These are phyloP conservation scores for Poeciliopsis infans DNA, from an alignment of 2,797 vertebrate genomes.

Conservation along the genomic window DNA sequence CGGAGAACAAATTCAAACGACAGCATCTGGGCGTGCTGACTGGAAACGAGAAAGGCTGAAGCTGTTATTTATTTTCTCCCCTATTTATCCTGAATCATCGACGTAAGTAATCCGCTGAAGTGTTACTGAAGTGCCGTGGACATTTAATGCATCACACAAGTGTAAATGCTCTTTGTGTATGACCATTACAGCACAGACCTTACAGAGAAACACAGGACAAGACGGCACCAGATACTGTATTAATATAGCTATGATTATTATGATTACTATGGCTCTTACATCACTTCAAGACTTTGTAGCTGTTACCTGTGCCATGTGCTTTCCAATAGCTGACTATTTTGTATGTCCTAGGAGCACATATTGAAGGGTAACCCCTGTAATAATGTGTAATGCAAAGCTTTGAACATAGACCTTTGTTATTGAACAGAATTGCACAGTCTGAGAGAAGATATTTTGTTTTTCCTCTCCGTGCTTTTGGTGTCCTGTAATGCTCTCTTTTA, in stretches of 20 bases:
- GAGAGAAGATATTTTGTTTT: constrained; percentile 65
- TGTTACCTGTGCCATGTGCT: constrained; percentile 76
- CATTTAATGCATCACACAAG: constrained; percentile 53
- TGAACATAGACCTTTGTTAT: constrained; percentile 71
- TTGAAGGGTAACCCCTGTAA: constrained; percentile 63
- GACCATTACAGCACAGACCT: constrained; percentile 46
- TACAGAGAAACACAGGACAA: constrained; percentile 23
- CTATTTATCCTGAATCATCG: constrained; percentile 58
- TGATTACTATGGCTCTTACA: constrained; percentile 59
- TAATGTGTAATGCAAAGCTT: constrained; percentile 72
- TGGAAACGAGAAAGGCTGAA: constrained; percentile 43
- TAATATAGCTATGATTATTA: constrained; percentile 45
- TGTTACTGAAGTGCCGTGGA: constrained; percentile 69
- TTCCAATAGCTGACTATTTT: constrained; percentile 76
- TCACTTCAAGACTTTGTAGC: constrained; percentile 66
- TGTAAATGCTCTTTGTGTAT: constrained; percentile 61
- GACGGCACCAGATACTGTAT: constrained; percentile 59
- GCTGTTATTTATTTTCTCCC: constrained; percentile 63
- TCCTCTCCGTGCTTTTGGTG: constrained; percentile 70
- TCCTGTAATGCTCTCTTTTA: constrained; percentile 73
- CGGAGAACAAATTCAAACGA: constrained; percentile 15
- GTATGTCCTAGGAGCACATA: constrained; percentile 74
- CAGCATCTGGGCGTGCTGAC: constrained; percentile 15
- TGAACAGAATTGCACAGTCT: constrained; percentile 65
- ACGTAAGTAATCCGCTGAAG: constrained; percentile 37